These are phyloP conservation scores for Cyprinodon brontotheroides DNA, from an alignment of 2,113 vertebrate species.

Conservation along the genomic window DNA sequence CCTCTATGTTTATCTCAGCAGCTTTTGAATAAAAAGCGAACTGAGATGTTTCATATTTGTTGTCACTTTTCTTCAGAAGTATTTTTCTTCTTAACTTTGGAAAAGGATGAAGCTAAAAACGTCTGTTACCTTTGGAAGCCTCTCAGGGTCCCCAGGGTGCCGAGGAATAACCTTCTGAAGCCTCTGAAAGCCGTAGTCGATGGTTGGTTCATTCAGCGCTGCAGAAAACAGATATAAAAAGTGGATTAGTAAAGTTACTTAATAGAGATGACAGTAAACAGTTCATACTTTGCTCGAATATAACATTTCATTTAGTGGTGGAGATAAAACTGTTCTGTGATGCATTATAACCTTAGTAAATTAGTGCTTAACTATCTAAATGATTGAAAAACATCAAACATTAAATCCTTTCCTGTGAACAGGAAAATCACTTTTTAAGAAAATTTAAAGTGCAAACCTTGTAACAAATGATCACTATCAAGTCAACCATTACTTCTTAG, in stretches of 20 bases:
- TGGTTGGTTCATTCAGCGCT: constrained; percentile 97
- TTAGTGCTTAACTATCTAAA: neutral
- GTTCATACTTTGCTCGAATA: constrained; percentile 1
- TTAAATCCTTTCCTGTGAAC: neutral
- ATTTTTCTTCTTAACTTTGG: neutral
- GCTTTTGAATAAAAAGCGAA: constrained; percentile 64
- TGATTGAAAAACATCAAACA: neutral
- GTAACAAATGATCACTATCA: too few species aligned
- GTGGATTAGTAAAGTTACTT: constrained; percentile 14
- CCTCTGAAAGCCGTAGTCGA: constrained; percentile 97
- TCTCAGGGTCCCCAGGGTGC: constrained; percentile 94
- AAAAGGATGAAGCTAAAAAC: constrained; percentile 3
- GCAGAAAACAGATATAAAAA: constrained; percentile 45
- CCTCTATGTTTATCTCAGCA: constrained; percentile 4
- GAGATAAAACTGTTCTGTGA: constrained; percentile 3
- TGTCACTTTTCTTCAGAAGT: constrained; percentile 11
- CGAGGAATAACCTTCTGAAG: constrained; percentile 96
- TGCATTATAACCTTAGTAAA: neutral
- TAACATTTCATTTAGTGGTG: constrained; percentile 2
- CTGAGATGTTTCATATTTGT: constrained; percentile 7
- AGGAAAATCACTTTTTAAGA: neutral
- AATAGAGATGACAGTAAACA: constrained; percentile 7
- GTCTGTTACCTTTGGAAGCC: constrained; percentile 89
- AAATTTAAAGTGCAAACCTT: neutral
- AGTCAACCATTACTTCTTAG: too few species aligned